Conservation (phyloP, 1,140 invertebrate species). For the Penaeus japonicus region DNA sequence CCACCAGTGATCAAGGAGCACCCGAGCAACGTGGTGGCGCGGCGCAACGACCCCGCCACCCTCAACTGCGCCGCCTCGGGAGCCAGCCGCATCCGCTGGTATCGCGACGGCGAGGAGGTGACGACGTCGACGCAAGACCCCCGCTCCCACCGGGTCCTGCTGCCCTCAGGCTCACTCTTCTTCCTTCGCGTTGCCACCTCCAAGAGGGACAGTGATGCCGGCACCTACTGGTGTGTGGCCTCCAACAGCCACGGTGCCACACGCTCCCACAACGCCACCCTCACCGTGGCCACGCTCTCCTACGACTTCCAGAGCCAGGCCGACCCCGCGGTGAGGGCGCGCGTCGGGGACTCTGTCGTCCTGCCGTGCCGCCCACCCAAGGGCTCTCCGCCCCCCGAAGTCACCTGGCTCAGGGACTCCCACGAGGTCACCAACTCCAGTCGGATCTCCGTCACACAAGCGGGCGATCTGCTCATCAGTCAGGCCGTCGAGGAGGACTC, state of each 20-base stretch:
- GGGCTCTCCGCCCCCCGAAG: constrained; percentile 39
- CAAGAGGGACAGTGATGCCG: constrained; percentile 37
- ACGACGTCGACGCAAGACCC: not conserved
- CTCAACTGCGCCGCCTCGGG: constrained; percentile 43
- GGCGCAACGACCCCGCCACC: constrained; percentile 42
- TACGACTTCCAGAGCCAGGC: constrained; percentile 30
- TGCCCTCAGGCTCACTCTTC: constrained; percentile 38
- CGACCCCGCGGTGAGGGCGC: constrained; percentile 30
- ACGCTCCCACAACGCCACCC: constrained; percentile 45
- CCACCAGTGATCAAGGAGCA: constrained; percentile 42
- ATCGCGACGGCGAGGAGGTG: constrained; percentile 39
- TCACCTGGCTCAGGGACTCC: constrained; percentile 43
- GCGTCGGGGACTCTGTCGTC: constrained; percentile 10
- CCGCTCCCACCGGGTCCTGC: constrained; percentile 28
- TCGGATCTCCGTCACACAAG: constrained; percentile 10
- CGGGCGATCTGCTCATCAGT: constrained; percentile 66
- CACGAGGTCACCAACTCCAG: constrained; percentile 19
- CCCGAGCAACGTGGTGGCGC: constrained; percentile 22
- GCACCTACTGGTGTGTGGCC: constrained; percentile 49
- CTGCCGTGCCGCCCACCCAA: constrained; percentile 54
- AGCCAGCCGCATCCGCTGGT: constrained; percentile 39
- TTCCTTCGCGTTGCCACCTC: constrained; percentile 32
- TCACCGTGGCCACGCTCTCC: constrained; percentile 31
- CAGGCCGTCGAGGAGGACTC: constrained; percentile 71
- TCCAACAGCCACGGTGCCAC: constrained; percentile 30